Base-by-base conservation (phyloP, 2,888 invertebrate species). In the Rhopalosiphum nymphaeae region DNA sequence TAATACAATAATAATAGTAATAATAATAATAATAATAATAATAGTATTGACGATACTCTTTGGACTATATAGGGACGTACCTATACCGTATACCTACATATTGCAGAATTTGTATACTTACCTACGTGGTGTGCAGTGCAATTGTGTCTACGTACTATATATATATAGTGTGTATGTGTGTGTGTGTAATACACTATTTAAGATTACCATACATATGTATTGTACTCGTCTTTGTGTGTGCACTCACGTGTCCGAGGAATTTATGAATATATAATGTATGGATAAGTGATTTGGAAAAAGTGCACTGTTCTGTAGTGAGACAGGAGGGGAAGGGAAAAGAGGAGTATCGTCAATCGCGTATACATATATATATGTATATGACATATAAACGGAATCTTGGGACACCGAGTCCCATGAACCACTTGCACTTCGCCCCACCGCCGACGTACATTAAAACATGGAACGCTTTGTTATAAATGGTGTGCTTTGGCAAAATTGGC, bases 401-500 rank as follows among this genome's bases (percentile, higher is more conserved):
- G 57, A 89, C 44, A 57, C 44, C 89, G 44, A 61, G 44, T 61
- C 44, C n/a, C 57, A 44, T 89, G 44, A 57, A 89, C 89, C 53
- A 36, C 57, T 42, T 56, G 42, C 57, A 89, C 11, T 26, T 49
- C 36, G 7, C 57, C 29, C 42, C 42, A 29, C 44, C 46, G 67
- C 16, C 67, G 10, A 90, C 36, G 90, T 90, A 90, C 86, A 92
- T 61, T 92, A 57, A 61, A 61, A 87, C 92, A 57, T 25, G 57
- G 92, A 92, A 92, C 86, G 46, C 86, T 91, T 86, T 91, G 91
- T 86, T 92, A 92, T 89, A 92, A 89, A 92, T 53, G 56, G 78
- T 92, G 92, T 78, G 92, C 92, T 92, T 92, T 92, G 78, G 92
- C 67, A 53, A 89, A 92, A 92, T 92, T 78, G 92, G 92, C 78